Base-by-base conservation (phyloP, 2,113 vertebrate genomes). In the Bos taurus region DNA sequence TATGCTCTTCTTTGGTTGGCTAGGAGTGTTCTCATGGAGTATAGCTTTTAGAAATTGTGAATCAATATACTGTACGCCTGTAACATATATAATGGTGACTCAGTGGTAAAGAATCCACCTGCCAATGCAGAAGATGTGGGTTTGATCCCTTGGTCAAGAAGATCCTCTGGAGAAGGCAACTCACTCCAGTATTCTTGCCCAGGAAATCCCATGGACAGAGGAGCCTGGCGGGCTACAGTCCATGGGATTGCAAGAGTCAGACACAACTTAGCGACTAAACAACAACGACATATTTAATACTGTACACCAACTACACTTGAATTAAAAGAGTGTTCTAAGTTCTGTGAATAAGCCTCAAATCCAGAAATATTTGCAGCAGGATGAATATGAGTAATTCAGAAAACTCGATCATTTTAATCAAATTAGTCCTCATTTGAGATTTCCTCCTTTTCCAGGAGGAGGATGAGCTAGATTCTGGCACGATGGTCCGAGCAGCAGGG, bases 401-500 rank as follows among this genome's bases (percentile, higher is more conserved):
- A 90, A 87, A 81, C 54, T 84, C 23, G 26, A 7, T 52, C 48
- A 56, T 96, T 81, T 25, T 11, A 54, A 74, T 92, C 6, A 26
- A 26, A 11, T 90, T 62, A 33, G 28, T 48, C 36, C 56, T 12
- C 64, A 26, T 59, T 59, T 97, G 52, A 43, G 26, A 54, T 33
- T 92, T 71, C 88, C 2, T 92, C 56, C 21, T 91, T 87, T 64
- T 62, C 2, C 97, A 99, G 99, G 99, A 99, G 0, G 99, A 99
- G 40, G 99, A 99, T 15, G 99, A 99, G 88, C 96, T 99, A 0
- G 99, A 99, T 98, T 99, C 99, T 3, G 99, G 99, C 16, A 99
- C 99, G 3, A 99, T 99, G 99, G 99, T 99, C 57, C 99, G 99
- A 52, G 99, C 99, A 0, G 98, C 98, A 0, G 98, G 99, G 0